Percentiles rank a stretch among this genome's conserved stretches.
phyloP scores from a whole-genome alignment of 1,140 invertebrate species.

The Zaprionus africanus region DNA sequence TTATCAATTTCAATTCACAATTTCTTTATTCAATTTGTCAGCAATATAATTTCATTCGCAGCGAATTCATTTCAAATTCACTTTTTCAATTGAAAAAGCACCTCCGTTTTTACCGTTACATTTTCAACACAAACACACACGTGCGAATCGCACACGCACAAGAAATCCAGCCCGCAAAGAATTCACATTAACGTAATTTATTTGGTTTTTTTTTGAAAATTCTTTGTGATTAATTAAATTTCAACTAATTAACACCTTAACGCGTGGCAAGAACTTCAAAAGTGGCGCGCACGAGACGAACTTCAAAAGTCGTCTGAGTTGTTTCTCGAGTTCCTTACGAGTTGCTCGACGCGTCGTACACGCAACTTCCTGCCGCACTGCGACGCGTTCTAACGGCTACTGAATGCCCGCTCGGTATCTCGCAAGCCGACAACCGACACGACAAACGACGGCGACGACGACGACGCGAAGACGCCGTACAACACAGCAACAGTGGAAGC shows the following conservation, averaged over 20 bases:
- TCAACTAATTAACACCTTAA: conserved; percentile 70
- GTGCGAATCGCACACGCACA: not conserved
- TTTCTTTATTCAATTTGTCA: conserved; percentile 2
- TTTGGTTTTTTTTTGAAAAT: conserved; percentile 35
- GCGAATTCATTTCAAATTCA: not conserved
- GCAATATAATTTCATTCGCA: not conserved
- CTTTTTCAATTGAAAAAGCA: not conserved
- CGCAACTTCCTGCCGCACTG: conserved; percentile 77
- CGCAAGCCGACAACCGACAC: conserved; percentile 43
- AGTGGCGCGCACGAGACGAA: conserved; percentile 46
- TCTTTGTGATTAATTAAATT: conserved; percentile 65
- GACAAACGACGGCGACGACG: conserved; percentile 34
- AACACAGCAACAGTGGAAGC: conserved; percentile 40
- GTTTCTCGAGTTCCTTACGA: conserved; percentile 13
- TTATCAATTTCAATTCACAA: not conserved
- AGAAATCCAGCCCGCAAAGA: conserved; percentile 31
- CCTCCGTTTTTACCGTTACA: not conserved
- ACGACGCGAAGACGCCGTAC: conserved; percentile 34
- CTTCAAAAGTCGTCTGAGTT: conserved; percentile 30
- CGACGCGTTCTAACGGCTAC: conserved; percentile 76
- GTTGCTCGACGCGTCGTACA: conserved; percentile 63
- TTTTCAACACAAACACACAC: not conserved
- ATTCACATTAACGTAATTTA: conserved; percentile 47
- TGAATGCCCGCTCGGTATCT: conserved; percentile 56
- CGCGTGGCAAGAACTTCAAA: conserved; percentile 10